Conservation (phyloP, 2,888 invertebrate genomes). For the Panopea generosa region DNA sequence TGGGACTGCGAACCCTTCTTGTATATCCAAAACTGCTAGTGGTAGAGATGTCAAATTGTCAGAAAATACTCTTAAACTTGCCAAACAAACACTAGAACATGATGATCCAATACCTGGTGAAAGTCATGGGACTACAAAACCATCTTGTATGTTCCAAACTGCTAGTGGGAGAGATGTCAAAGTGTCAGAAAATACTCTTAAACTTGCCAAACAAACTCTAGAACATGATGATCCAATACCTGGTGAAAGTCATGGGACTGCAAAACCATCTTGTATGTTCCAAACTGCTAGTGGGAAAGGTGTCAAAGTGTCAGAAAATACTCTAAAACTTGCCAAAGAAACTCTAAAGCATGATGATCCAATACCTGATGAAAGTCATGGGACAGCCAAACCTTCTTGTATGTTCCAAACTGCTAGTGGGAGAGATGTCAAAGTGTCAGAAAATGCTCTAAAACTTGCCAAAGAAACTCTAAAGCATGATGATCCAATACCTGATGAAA, state of each 20-base stretch:
- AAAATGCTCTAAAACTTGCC: slow-evolving; percentile 36
- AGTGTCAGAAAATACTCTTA: slow-evolving; percentile 34
- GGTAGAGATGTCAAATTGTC: slow-evolving; percentile 18
- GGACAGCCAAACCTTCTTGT: not conserved
- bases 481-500: not conserved
- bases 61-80: slow-evolving; percentile 17
- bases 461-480: slow-evolving; percentile 25
- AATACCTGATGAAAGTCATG: slow-evolving; percentile 1
- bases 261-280: not conserved
- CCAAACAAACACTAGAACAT: slow-evolving; percentile 4
- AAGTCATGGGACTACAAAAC: no score
- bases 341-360: slow-evolving; percentile 21
- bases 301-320: slow-evolving; percentile 27
- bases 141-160: no score
- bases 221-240: slow-evolving; percentile 7
- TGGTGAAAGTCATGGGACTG: not conserved
- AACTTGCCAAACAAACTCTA: slow-evolving; percentile 31
- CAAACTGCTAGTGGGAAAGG: slow-evolving; percentile 23
- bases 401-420: slow-evolving; percentile 40
- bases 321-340: slow-evolving; percentile 12
- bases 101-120: no score
- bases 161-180: slow-evolving; percentile 44
- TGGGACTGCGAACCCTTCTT: no score
- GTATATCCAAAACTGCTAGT: no score
- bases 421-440: slow-evolving; percentile 11